These are phyloP conservation scores for Hyles vespertilio DNA, from an alignment of 1,140 invertebrate species.

Conservation along the genomic window DNA sequence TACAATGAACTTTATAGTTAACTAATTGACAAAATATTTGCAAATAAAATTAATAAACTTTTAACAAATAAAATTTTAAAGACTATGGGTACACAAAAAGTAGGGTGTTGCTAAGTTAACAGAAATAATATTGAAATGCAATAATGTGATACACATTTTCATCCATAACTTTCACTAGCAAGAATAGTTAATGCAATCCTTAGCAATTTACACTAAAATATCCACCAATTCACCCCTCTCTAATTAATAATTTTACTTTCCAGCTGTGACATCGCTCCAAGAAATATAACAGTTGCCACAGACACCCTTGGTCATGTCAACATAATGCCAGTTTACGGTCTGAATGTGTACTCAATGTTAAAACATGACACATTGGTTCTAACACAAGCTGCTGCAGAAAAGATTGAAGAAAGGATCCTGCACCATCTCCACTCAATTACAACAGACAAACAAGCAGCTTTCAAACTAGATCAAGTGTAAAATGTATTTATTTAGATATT, in stretches of 20 bases:
- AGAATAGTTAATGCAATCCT: too few relatives aligned
- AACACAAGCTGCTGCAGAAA: constrained; percentile 88
- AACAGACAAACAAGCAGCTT: constrained; percentile 58
- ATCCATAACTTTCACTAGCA: too few relatives aligned
- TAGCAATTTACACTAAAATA: too few relatives aligned
- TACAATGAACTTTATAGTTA: too few relatives aligned
- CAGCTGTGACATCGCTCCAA: constrained; percentile 90
- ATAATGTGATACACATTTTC: too few relatives aligned
- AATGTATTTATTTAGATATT: neutral
- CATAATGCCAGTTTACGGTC: constrained; percentile 96
- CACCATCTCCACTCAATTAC: constrained; percentile 83
- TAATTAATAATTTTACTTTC: constrained; percentile 50
- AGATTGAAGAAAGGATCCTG: constrained; percentile 92
- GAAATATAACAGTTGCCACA: constrained; percentile 89
- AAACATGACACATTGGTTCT: constrained; percentile 97
- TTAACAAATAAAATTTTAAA: too few relatives aligned
- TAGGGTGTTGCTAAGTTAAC: too few relatives aligned
- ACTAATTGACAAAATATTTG: too few relatives aligned
- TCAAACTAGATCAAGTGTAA: constrained; percentile 75
- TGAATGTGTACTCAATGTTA: constrained; percentile 93
- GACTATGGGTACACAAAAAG: too few relatives aligned
- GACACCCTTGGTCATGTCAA: constrained; percentile 88
- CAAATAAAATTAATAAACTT: too few relatives aligned
- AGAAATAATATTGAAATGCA: too few relatives aligned
- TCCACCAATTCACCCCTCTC: neutral